Conservation (phyloP, 2,113 vertebrate genomes). For the Formicarius rufipectus region DNA sequence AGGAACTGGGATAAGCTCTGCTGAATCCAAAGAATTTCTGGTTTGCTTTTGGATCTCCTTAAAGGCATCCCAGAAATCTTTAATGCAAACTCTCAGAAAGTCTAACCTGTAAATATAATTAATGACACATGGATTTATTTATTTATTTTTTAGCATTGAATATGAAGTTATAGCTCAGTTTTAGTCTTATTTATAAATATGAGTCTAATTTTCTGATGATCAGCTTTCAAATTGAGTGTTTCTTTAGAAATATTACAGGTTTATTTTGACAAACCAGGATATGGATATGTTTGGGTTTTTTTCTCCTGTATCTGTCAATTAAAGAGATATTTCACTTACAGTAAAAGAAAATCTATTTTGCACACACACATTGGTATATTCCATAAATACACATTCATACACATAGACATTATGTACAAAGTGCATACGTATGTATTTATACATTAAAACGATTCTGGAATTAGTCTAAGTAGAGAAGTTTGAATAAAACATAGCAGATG, state of each 20-base stretch:
- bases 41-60: background rate
- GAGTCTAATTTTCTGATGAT: background rate
- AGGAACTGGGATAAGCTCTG: background rate
- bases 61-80: background rate
- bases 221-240: background rate
- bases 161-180: background rate
- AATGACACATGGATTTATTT: background rate
- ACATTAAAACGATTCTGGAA: background rate
- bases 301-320: background rate
- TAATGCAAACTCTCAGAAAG: background rate
- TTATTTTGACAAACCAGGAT: background rate
- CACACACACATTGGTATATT: background rate
- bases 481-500: background rate
- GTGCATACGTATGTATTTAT: background rate
- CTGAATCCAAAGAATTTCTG: background rate
- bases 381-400: background rate
- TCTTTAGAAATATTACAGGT: background rate
- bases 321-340: background rate
- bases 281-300: background rate
- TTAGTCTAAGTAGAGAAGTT: background rate
- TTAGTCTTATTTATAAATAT: background rate
- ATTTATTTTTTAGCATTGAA: background rate
- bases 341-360: background rate
- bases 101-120: background rate
- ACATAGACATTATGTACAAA: background rate